Percentiles rank a stretch among this genome's conserved stretches.
Evolutionary conservation across 1,140 invertebrate genomes (phyloP).

Genomic region (Leptopilina clavipes): DNA sequence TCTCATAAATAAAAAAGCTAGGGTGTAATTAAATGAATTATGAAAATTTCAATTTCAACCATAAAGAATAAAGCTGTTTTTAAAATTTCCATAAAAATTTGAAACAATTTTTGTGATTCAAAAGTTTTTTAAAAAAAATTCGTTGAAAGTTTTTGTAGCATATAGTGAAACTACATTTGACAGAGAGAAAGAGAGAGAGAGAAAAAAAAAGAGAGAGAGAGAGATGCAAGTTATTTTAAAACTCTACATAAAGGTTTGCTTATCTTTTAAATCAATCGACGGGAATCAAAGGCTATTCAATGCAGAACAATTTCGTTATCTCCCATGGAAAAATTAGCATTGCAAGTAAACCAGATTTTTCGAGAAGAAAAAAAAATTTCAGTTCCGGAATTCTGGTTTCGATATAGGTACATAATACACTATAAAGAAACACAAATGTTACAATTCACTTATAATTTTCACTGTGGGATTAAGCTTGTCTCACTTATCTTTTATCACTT

Average conservation of each 20-base stretch:
- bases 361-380: neutral
- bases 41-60: no score
- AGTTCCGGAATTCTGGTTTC: slow-evolving; percentile 14
- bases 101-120: no score
- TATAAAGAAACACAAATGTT: neutral
- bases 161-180: no score
- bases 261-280: slow-evolving; percentile 22
- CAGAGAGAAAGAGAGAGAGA: no score
- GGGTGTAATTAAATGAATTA: no score
- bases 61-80: no score
- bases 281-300: slow-evolving; percentile 18
- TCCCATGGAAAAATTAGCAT: neutral
- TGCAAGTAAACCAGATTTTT: slow-evolving; percentile 23
- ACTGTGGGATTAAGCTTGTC: neutral
- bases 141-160: no score
- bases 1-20: no score
- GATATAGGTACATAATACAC: no score
- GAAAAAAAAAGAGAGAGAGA: neutral
- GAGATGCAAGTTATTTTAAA: neutral
- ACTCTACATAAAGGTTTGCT: slow-evolving; percentile 12
- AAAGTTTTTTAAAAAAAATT: no score
- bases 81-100: no score
- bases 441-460: neutral
- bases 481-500: slow-evolving; percentile 19
- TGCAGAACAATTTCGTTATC: slow-evolving; percentile 9